Conservation (phyloP, 2,113 vertebrate genomes). For the Perca flavescens region DNA sequence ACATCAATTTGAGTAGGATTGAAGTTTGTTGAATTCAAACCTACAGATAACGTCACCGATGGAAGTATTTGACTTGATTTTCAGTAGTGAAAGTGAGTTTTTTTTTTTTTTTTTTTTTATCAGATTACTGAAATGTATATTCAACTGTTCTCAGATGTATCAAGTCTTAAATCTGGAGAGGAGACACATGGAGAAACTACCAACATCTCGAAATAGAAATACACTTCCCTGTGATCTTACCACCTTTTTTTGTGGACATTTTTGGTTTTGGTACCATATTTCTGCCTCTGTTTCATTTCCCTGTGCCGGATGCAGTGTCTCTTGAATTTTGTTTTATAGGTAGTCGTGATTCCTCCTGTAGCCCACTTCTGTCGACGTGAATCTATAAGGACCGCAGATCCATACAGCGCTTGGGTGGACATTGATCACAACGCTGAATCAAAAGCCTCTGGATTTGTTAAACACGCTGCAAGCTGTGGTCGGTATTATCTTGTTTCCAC, state of each 20-base stretch:
- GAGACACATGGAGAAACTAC: not conserved
- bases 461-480: slow-evolving; percentile 34
- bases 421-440: slow-evolving; percentile 50
- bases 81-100: not conserved
- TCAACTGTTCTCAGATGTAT: not conserved
- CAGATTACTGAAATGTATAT: not conserved
- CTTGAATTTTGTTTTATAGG: slow-evolving; percentile 26
- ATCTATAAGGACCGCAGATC: slow-evolving; percentile 43
- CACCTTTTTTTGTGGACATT: not conserved
- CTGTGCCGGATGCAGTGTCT: slow-evolving; percentile 7
- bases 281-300: slow-evolving; percentile 16
- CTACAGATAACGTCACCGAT: not conserved
- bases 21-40: not conserved
- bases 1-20: not conserved
- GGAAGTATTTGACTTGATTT: not conserved
- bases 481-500: slow-evolving; percentile 58
- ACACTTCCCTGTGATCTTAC: not conserved
- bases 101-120: not conserved
- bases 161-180: not conserved
- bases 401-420: slow-evolving; percentile 33
- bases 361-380: slow-evolving; percentile 11
- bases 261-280: not conserved
- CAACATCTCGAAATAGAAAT: not conserved
- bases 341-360: not conserved
- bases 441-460: slow-evolving; percentile 51